Evolutionary conservation across 2,888 invertebrate genomes (phyloP).

Genomic region (Syritta pipiens): DNA sequence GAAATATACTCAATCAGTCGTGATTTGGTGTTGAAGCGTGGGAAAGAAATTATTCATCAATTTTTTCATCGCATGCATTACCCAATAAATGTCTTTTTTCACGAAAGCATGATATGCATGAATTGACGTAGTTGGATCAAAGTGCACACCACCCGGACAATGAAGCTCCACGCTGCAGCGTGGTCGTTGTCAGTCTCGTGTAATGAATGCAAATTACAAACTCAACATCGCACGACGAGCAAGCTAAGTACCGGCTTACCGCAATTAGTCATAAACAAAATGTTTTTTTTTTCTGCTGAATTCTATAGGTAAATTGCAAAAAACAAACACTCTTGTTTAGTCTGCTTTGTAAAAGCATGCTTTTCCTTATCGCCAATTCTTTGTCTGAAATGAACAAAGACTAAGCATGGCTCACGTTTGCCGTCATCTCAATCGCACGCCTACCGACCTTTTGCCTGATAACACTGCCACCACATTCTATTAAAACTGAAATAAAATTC

Average conservation of each 20-base stretch:
- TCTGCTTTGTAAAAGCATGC: background rate
- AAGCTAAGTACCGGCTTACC: constrained; percentile 8
- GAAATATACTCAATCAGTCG: background rate
- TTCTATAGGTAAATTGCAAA: background rate
- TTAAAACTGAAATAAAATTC: constrained; percentile 5
- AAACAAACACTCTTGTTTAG: background rate
- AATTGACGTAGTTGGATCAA: constrained; percentile 28
- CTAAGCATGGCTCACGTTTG: background rate
- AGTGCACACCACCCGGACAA: constrained; percentile 41
- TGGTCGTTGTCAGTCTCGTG: too few species aligned
- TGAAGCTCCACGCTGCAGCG: constrained; percentile 24
- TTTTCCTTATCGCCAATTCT: background rate
- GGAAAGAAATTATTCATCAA: constrained; percentile 17
- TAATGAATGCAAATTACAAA: constrained; percentile 50
- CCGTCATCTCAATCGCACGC: background rate
- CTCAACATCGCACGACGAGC: constrained; percentile 11
- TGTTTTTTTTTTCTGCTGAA: too few species aligned
- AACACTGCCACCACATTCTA: background rate
- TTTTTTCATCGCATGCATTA: constrained; percentile 2
- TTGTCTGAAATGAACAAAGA: constrained; percentile 9
- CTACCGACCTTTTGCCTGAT: constrained; percentile 10
- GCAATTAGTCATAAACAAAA: constrained; percentile 15
- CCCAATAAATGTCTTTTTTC: constrained; percentile 5
- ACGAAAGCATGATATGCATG: too few species aligned
- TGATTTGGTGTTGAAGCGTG: background rate